Evolutionary conservation across 2,113 vertebrate species (phyloP).

Genomic region (Malurus alboscapulatus): DNA sequence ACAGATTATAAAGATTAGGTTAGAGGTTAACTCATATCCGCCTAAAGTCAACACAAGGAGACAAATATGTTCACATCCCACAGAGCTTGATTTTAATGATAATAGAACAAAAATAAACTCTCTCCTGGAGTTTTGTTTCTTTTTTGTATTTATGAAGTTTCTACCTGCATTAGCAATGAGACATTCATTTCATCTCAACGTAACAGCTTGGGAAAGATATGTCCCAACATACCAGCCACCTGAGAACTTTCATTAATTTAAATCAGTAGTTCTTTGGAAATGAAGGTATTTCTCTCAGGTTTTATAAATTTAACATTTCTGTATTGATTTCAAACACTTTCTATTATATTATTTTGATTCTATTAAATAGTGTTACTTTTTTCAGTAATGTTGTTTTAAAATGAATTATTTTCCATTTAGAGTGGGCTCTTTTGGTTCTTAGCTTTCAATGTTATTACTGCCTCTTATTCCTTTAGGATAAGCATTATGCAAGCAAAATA

Average conservation of each 20-base stretch:
- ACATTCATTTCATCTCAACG: not conserved
- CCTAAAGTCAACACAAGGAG: not conserved
- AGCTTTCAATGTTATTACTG: not conserved
- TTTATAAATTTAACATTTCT: not conserved
- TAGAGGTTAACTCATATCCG: not conserved
- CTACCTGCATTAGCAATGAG: not conserved
- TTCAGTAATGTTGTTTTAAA: not conserved
- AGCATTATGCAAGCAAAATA: not conserved
- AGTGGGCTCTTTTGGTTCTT: not conserved
- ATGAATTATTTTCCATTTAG: not conserved
- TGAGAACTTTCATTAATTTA: not conserved
- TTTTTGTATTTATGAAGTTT: not conserved
- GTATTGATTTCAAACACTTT: not conserved
- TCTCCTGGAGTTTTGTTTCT: not conserved
- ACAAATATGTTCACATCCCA: not conserved
- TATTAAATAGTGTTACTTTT: not conserved
- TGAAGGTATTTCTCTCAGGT: not conserved
- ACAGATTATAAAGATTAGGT: not conserved
- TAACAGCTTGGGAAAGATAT: not conserved
- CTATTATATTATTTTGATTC: not conserved
- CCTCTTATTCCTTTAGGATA: not conserved
- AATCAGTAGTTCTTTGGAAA: not conserved
- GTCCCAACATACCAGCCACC: not conserved
- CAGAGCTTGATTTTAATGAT: not conserved
- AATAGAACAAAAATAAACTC: not conserved